Base-by-base conservation (phyloP, 2,888 invertebrate genomes). In the Lasioglossum oenotherae region DNA sequence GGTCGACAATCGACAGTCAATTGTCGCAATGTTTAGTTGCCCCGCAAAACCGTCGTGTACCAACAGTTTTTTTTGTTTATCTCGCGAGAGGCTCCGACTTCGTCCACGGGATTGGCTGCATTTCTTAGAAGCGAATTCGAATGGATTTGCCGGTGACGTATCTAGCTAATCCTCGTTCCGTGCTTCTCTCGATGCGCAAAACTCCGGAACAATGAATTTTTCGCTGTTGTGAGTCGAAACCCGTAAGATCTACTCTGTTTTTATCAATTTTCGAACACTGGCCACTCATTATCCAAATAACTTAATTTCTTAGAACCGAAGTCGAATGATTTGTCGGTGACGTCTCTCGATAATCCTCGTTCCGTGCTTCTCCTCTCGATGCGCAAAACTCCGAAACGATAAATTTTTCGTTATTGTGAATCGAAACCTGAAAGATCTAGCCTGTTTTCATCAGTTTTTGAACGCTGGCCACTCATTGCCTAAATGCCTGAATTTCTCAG, bases 41-140 rank as follows among this genome's bases (percentile, higher is more conserved):
- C n/a, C 73, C 85, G 60, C 35, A 41, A 73, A 81, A 81, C 35
- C 35, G 67, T 67, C 27, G 8, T 71, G 53, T 19, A 8, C 8
- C 53, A 23, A 23, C 74, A 57, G 69, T 85, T 79, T 76, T 76
- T 31, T 81, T 85, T 49, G 27, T 81, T 85, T 69, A 81, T 41
- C 64, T 73, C 72, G 67, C 74, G 64, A 85, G 78, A 75, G 81
- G 74, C 69, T 41, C 85, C 46, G 77, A 27, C 76, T 72, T 77
- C 82, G 71, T 49, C 72, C 12, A 74, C 27, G 78, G 78, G 69
- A 79, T 81, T 77, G 81, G 81, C 81, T 38, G 60, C 14, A 74
- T 81, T 79, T 81, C 86, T 86, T 60, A 53, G 81, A 81, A 85
- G 57, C 81, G 75, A 80, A 82, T 86, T 69, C 74, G 75, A 77